Percentiles rank a stretch among this genome's conserved stretches.
Evolutionary conservation across 2,797 vertebrate species (phyloP).

Genomic region (Phataginus tricuspis): DNA sequence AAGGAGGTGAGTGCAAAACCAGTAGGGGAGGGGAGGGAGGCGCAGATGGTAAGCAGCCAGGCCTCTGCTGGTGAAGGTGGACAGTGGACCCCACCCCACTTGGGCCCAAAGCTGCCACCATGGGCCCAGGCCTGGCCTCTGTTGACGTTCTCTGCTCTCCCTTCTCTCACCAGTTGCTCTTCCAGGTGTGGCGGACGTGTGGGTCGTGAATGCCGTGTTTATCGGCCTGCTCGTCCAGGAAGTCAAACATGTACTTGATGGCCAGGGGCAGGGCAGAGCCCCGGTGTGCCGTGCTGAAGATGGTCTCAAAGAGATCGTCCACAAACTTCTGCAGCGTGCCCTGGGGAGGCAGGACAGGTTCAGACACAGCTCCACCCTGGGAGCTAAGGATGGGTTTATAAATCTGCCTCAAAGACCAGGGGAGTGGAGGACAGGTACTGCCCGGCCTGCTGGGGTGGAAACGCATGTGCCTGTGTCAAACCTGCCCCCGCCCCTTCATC

Average conservation of each 20-base stretch:
- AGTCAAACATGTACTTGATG: slow-evolving; percentile 99
- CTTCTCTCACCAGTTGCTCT: slow-evolving; percentile 96
- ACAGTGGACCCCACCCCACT: no score
- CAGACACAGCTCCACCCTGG: neutral
- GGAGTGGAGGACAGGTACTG: no score
- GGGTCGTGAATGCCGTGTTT: slow-evolving; percentile 98
- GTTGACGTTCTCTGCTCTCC: accelerated
- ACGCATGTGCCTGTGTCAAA: accelerated
- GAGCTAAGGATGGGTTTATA: neutral
- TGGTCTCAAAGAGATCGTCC: slow-evolving; percentile 98
- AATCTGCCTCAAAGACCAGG: neutral
- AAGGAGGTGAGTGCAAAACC: neutral
- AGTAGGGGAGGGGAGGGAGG: no score
- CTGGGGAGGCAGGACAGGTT: slow-evolving; percentile 79
- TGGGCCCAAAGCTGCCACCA: neutral
- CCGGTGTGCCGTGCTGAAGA: slow-evolving; percentile 98
- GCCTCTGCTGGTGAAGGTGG: no score
- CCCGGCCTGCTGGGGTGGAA: neutral
- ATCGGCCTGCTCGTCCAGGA: slow-evolving; percentile 98
- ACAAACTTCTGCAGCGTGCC: slow-evolving; percentile 99
- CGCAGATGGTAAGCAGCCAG: no score
- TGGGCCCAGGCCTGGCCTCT: neutral
- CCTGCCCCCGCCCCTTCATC: neutral
- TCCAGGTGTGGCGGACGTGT: slow-evolving; percentile 98
- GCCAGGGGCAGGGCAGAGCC: slow-evolving; percentile 97